Conservation (phyloP, 2,797 vertebrate species). For the Malurus splendens region DNA sequence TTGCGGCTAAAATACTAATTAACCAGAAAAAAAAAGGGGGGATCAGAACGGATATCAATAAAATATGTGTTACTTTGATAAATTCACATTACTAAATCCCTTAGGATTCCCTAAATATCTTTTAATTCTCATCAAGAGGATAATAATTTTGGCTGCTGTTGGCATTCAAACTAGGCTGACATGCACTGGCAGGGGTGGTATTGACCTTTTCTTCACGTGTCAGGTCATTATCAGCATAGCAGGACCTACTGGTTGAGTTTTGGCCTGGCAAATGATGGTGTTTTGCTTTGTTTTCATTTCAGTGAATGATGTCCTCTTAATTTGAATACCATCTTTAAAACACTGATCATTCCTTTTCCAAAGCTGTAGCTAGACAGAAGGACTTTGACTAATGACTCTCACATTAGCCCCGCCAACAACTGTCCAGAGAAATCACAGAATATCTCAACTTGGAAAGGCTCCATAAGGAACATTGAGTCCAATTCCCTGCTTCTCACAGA, state of each 20-base stretch:
- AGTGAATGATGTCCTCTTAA: neutral
- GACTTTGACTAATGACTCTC: neutral
- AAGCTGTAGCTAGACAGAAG: neutral
- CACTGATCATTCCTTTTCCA: neutral
- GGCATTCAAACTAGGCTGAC: neutral
- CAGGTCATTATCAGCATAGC: neutral
- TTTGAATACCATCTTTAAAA: neutral
- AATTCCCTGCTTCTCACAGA: neutral
- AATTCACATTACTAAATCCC: neutral
- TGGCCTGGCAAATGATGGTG: neutral
- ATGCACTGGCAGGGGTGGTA: neutral
- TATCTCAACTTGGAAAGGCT: neutral
- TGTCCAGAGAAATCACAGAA: neutral
- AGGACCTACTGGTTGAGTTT: neutral
- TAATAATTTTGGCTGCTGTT: neutral
- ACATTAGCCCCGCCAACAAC: neutral
- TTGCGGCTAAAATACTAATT: neutral
- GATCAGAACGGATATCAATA: neutral
- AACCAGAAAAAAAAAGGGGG: neutral
- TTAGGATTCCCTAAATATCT: neutral
- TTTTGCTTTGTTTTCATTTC: neutral
- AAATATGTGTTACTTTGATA: neutral
- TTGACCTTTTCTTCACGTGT: neutral
- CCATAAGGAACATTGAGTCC: accelerated
- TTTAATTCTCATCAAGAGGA: neutral